These are phyloP conservation scores for Neosalanx taihuensis DNA, from an alignment of 2,797 vertebrate species.

Conservation along the genomic window DNA sequence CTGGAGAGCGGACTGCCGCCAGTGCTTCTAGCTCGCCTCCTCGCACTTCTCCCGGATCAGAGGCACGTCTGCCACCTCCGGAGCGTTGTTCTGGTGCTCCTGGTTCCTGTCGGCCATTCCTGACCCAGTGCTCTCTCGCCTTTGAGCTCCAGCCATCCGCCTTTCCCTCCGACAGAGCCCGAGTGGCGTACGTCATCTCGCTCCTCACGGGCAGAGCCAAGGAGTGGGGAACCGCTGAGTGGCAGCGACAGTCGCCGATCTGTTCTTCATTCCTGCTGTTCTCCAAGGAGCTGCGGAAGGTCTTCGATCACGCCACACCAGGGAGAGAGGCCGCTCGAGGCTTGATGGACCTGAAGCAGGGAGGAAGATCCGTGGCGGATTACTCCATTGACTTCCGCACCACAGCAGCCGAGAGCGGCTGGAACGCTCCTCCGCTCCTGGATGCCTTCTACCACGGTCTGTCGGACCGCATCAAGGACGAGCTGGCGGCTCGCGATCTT, in stretches of 20 bases:
- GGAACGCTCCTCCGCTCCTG: background rate
- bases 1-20: too few relatives aligned
- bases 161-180: background rate
- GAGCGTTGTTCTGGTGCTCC: background rate
- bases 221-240: constrained; percentile 16
- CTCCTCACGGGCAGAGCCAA: background rate
- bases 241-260: background rate
- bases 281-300: background rate
- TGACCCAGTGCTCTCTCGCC: background rate
- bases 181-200: background rate
- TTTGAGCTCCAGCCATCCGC: constrained; percentile 4
- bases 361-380: background rate
- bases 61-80: background rate
- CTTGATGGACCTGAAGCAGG: background rate
- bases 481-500: background rate
- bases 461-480: constrained; percentile 3
- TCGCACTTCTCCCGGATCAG: background rate
- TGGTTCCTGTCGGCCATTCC: constrained; percentile 2
- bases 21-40: background rate
- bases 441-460: constrained; percentile 4
- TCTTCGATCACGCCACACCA: background rate
- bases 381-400: constrained; percentile 8
- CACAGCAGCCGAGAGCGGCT: background rate
- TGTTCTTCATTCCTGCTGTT: background rate
- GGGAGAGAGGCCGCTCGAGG: background rate